These are phyloP conservation scores for Cryptomyrus ogoouensis DNA, from an alignment of 2,113 vertebrate genomes.

Conservation along the genomic window DNA sequence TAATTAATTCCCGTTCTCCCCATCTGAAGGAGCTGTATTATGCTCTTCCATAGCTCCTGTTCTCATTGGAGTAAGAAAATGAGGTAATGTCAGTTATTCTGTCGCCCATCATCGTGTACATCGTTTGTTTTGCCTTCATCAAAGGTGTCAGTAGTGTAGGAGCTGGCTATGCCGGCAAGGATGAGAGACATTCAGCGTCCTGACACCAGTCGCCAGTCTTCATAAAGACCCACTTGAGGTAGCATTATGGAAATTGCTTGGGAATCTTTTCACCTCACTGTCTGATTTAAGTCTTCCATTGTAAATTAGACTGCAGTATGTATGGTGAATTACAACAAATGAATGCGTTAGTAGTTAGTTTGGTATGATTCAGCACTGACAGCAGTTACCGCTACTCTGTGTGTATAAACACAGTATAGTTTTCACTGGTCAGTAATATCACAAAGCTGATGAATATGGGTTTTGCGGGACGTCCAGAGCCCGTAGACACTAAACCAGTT, in stretches of 20 bases:
- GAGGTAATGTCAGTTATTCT: neutral
- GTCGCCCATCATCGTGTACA: neutral
- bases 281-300: slow-evolving; percentile 9
- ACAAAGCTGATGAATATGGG: neutral
- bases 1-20: neutral
- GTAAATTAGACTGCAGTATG: neutral
- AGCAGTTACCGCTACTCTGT: neutral
- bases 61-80: neutral
- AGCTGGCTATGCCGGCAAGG: neutral
- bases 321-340: neutral
- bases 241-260: neutral
- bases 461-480: neutral
- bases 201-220: neutral
- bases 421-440: neutral
- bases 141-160: neutral
- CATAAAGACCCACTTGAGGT: neutral
- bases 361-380: neutral
- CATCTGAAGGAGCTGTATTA: neutral
- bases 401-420: neutral
- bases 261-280: neutral
- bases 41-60: neutral
- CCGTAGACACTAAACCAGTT: neutral
- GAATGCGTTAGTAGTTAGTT: neutral
- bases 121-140: neutral
- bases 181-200: neutral